Evolutionary conservation across 37 sponge, comb jelly and placozoan species (phyloP), one percentile per base, ranked within the genome.

Genomic region (Spongilla lacustris): DNA sequence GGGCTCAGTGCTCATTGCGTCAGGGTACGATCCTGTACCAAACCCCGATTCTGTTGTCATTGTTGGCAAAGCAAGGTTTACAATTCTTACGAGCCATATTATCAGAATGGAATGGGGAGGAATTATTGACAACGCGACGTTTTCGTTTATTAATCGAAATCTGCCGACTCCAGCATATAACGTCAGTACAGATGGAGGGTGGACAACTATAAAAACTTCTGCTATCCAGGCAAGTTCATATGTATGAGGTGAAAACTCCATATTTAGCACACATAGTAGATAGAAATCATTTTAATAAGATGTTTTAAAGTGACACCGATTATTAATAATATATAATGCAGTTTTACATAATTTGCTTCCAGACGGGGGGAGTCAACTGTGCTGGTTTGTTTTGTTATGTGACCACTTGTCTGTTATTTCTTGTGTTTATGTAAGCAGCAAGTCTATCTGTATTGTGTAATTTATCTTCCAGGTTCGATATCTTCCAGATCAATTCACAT

Each of bases 101-200:
- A 69, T 92, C 32, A 81, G 89, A 17, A 92, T 92, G 93, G 89
- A 92, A 31, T 88, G 84, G 79, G 93, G 89, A 28, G 73, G 28
- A 3, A 38, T 66, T 27, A 25, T 37, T 28, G 93, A 92, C 68
- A 82, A 68, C 4, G 81, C 89, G 1, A 89, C 93, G 23, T 89
- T 92, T 31, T 78, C 85, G 0, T 50, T 89, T 68, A 27, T 92
- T 69, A 85, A 92, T 70, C 74, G 93, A 67, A 67, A 83, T 70
- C 83, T 86, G 2, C 87, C 93, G 48, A 66, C 73, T 49, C 89
- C 86, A 49, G 12, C 48, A 14, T 89, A 76, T 76, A 81, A 34
- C 2, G 27, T 33, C 50, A 72, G 50, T 22, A 76, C 77, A 33
- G 80, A 82, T 28, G 88, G 85, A 46, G 77, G 66, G 0, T 77